Conservation (phyloP, 2,888 invertebrate genomes). For the Epinotia bilunana region DNA sequence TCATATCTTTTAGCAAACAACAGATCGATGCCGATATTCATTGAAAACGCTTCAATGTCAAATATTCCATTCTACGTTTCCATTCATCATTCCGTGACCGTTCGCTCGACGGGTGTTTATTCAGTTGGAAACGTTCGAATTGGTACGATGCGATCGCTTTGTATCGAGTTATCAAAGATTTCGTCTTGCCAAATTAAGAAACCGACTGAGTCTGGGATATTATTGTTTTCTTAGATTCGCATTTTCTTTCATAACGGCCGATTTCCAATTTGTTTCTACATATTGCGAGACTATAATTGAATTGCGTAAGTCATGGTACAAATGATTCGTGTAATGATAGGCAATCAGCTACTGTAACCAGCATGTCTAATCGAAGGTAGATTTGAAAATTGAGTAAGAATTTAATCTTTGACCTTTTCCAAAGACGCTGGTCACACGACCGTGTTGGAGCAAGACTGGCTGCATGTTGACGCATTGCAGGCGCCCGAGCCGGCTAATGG, state of each 20-base stretch:
- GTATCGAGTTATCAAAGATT: slow-evolving; percentile 20
- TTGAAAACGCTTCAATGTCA: slow-evolving; percentile 57
- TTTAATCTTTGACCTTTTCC: slow-evolving; percentile 33
- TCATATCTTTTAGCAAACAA: slow-evolving; percentile 32
- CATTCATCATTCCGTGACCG: slow-evolving; percentile 38
- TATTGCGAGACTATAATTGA: background rate
- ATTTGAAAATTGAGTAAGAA: slow-evolving; percentile 20
- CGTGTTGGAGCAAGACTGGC: slow-evolving; percentile 25
- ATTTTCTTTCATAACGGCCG: background rate
- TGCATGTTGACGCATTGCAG: slow-evolving; percentile 58
- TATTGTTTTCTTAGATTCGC: slow-evolving; percentile 5
- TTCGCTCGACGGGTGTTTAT: slow-evolving; percentile 26
- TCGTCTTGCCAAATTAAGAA: slow-evolving; percentile 22
- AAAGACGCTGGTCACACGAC: slow-evolving; percentile 27
- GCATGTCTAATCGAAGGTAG: slow-evolving; percentile 21
- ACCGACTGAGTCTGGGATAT: background rate
- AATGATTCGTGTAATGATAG: slow-evolving; percentile 5
- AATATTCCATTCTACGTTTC: slow-evolving; percentile 64
- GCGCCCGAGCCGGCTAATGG: slow-evolving; percentile 61
- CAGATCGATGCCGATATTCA: slow-evolving; percentile 22
- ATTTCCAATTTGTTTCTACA: slow-evolving; percentile 13
- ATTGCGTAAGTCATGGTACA: background rate
- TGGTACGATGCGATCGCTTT: slow-evolving; percentile 22
- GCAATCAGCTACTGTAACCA: slow-evolving; percentile 12
- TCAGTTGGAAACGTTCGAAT: slow-evolving; percentile 27